These are phyloP conservation scores for Lagodon rhomboides DNA, from an alignment of 2,797 vertebrate genomes.

Conservation along the genomic window DNA sequence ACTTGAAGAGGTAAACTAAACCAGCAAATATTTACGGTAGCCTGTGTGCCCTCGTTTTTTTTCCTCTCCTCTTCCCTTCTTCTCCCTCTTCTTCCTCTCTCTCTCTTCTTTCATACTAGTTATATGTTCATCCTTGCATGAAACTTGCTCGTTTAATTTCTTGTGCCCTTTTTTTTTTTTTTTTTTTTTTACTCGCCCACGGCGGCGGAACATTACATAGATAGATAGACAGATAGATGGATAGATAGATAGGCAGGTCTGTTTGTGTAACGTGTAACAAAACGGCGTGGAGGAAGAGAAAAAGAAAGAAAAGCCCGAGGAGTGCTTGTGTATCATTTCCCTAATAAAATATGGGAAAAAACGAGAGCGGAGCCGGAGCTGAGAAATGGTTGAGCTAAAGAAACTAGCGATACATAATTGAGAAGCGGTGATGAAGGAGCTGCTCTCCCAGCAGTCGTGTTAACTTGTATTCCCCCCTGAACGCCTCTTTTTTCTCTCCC, in stretches of 20 bases:
- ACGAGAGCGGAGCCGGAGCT: constrained; percentile 54
- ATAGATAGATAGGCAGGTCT: neutral
- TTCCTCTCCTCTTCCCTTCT: neutral
- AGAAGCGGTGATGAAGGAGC: constrained; percentile 74
- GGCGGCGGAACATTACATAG: constrained; percentile 38
- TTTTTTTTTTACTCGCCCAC: constrained; percentile 43
- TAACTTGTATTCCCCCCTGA: constrained; percentile 82
- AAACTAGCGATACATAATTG: constrained; percentile 76
- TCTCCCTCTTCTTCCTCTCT: too few relatives aligned
- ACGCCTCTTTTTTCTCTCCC: constrained; percentile 60
- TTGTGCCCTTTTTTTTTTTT: constrained; percentile 38
- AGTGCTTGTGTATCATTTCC: constrained; percentile 57
- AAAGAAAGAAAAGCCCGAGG: neutral
- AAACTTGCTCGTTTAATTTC: constrained; percentile 74
- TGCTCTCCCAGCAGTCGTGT: constrained; percentile 71
- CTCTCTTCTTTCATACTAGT: constrained; percentile 35
- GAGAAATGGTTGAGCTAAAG: constrained; percentile 64
- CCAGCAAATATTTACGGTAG: constrained; percentile 80
- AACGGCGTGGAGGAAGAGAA: neutral
- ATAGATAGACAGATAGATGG: neutral
- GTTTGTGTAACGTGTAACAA: constrained; percentile 48
- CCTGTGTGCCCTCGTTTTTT: constrained; percentile 50
- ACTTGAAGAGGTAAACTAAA: constrained; percentile 87
- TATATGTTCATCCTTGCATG: constrained; percentile 74
- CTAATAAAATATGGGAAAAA: constrained; percentile 60